Evolutionary conservation across 2,113 vertebrate genomes (phyloP).

Genomic region (Aix galericulata): DNA sequence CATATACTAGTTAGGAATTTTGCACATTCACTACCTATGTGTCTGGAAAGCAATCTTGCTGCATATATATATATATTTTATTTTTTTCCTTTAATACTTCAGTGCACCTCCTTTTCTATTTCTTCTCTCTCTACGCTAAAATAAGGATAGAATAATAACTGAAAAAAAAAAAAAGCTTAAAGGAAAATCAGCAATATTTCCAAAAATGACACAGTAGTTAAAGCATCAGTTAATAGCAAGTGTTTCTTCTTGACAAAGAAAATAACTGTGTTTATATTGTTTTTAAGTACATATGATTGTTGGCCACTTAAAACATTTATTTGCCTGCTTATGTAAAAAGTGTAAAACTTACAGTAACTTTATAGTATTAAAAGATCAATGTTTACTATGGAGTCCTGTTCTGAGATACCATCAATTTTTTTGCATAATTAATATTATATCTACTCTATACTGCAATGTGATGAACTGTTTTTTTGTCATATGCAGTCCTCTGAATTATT

Average conservation of each 20-base stretch:
- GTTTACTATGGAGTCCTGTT: background rate
- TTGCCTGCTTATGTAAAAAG: background rate
- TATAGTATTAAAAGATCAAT: background rate
- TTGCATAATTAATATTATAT: background rate
- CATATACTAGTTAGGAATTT: background rate
- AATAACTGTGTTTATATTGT: accelerated
- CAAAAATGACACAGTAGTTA: background rate
- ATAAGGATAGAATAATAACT: background rate
- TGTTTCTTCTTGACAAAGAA: background rate
- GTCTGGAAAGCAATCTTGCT: background rate
- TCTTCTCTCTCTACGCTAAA: background rate
- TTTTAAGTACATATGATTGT: background rate
- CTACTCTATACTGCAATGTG: background rate
- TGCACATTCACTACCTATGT: background rate
- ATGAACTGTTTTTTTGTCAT: background rate
- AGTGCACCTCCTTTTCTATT: background rate
- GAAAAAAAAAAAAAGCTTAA: background rate
- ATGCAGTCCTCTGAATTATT: background rate
- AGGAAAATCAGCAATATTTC: background rate
- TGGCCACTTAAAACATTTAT: background rate
- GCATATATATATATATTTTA: background rate
- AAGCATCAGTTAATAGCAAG: background rate
- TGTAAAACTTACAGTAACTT: background rate
- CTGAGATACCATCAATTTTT: background rate
- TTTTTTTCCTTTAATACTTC: background rate